Conservation (phyloP, 2,113 vertebrate species). For the Cyanoderma ruficeps region DNA sequence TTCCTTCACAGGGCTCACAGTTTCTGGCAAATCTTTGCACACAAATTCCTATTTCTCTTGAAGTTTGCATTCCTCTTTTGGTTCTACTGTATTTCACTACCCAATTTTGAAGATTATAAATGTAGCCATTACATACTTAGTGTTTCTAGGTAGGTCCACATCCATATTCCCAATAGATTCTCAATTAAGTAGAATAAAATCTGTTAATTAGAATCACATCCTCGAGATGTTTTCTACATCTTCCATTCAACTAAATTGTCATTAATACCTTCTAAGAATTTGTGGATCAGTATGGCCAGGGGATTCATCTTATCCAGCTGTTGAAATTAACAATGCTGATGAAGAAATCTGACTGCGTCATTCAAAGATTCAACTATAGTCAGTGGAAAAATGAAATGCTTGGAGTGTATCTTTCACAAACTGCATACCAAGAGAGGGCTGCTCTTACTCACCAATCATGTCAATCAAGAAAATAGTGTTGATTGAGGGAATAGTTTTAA, state of each 20-base stretch:
- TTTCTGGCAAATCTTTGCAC: neutral
- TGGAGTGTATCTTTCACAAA: neutral
- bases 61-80: neutral
- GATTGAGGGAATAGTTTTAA: neutral
- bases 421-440: neutral
- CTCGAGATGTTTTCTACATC: neutral
- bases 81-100: neutral
- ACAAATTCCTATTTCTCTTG: neutral
- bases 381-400: neutral
- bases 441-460: neutral
- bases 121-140: neutral
- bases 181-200: constrained; percentile 13
- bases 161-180: neutral
- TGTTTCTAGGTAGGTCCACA: neutral
- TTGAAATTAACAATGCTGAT: neutral
- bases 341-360: neutral
- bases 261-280: neutral
- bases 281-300: neutral
- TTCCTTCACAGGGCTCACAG: neutral
- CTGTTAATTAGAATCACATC: neutral
- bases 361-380: neutral
- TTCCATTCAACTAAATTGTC: neutral
- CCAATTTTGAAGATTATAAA: neutral
- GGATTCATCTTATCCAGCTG: neutral
- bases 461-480: neutral